phyloP scores from a whole-genome alignment of 2,113 vertebrate genomes.

The Petrocephalus zakoni region DNA sequence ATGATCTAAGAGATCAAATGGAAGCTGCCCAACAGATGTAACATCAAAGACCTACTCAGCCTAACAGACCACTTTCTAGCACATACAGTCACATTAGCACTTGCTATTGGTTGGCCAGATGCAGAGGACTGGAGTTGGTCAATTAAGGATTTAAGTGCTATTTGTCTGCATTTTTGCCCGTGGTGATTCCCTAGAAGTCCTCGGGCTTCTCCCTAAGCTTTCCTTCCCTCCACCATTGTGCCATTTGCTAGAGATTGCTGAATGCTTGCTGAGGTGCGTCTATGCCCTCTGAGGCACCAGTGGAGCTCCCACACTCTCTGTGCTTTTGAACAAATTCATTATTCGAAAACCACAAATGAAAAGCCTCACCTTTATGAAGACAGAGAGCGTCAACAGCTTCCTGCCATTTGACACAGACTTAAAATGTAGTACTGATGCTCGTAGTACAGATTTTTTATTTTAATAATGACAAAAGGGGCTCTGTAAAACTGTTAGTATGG shows the following conservation, averaged over 20 bases:
- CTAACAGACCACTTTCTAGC: background rate
- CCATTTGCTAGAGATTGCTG: background rate
- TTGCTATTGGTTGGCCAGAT: background rate
- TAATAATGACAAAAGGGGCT: too few species aligned
- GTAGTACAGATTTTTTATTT: too few species aligned
- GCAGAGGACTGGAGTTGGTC: background rate
- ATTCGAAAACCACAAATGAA: background rate
- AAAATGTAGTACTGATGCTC: background rate
- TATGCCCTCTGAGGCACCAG: background rate
- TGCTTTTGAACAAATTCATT: conserved; percentile 41
- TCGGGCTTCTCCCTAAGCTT: background rate
- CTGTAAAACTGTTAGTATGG: background rate
- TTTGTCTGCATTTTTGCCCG: background rate
- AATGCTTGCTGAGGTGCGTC: background rate
- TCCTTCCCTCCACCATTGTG: background rate
- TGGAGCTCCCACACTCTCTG: conserved; percentile 40
- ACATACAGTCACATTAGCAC: background rate
- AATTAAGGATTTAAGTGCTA: background rate
- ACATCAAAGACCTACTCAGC: background rate
- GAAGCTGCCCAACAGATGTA: background rate
- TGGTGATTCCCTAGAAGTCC: background rate
- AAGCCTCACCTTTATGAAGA: background rate
- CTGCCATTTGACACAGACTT: background rate
- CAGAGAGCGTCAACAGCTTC: background rate
- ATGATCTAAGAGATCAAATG: background rate